Percentiles rank a stretch among this genome's conserved stretches.
phyloP scores from a whole-genome alignment of 2,888 invertebrate species.

The Tetrapedia diversipes region DNA sequence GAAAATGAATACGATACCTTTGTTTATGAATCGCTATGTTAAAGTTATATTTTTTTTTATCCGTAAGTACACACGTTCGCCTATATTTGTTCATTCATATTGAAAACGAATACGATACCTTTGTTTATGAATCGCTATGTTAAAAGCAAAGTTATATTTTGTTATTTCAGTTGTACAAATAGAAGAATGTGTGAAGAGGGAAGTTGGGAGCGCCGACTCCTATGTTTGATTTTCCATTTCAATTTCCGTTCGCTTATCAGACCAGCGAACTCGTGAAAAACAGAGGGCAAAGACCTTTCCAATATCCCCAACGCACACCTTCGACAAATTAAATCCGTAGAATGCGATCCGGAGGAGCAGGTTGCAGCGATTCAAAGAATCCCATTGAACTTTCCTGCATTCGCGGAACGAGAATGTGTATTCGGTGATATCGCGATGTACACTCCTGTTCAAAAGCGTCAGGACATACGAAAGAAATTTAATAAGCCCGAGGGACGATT shows the following conservation, averaged over 20 bases:
- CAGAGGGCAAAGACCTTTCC: background rate
- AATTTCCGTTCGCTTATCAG: background rate
- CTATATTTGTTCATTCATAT: too few relatives aligned
- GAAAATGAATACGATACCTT: too few relatives aligned
- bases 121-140: too few relatives aligned
- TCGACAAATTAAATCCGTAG: background rate
- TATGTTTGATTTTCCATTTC: background rate
- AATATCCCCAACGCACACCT: background rate
- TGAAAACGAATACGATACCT: too few relatives aligned
- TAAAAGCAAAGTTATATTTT: background rate
- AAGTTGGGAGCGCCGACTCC: background rate
- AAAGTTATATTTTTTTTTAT: too few relatives aligned
- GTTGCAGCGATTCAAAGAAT: constrained; percentile 16
- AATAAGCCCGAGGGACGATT: too few relatives aligned
- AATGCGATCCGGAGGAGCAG: background rate
- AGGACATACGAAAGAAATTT: too few relatives aligned
- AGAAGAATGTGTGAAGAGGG: background rate
- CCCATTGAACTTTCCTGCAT: background rate
- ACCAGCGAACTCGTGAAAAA: background rate
- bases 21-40: too few relatives aligned
- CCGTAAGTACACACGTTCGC: too few relatives aligned
- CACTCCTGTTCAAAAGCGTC: too few relatives aligned
- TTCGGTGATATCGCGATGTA: too few relatives aligned
- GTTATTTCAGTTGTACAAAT: too few relatives aligned
- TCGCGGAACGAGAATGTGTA: background rate